Percentiles rank a stretch among this genome's conserved stretches.
phyloP scores from a whole-genome alignment of 2,113 vertebrate genomes.

The Xiphophorus hellerii region DNA sequence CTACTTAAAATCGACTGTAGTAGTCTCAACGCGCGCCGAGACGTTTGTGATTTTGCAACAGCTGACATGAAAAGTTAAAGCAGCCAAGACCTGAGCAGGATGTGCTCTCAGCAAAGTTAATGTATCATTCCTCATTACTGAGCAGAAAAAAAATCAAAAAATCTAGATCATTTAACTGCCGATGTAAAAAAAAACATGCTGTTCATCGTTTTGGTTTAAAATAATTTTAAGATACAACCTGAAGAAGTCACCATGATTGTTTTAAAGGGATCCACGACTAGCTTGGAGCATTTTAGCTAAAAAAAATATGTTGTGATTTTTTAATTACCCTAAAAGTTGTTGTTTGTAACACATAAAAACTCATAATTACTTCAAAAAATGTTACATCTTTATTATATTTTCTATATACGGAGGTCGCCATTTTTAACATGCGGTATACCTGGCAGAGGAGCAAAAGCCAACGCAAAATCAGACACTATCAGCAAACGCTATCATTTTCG shows the following conservation, averaged over 20 bases:
- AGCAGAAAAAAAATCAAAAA: not conserved
- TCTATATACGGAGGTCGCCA: too few relatives aligned
- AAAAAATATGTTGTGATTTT: too few relatives aligned
- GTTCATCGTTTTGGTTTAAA: not conserved
- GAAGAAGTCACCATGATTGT: conserved; percentile 30
- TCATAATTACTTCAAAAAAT: too few relatives aligned
- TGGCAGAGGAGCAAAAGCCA: too few relatives aligned
- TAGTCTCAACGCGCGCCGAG: conserved; percentile 12
- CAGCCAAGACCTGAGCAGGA: conserved; percentile 37
- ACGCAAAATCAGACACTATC: too few relatives aligned
- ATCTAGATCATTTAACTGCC: conserved; percentile 18
- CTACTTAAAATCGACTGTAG: conserved; percentile 1
- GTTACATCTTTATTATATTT: too few relatives aligned
- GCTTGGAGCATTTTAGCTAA: too few relatives aligned
- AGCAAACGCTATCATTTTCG: too few relatives aligned
- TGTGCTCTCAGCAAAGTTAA: conserved; percentile 2
- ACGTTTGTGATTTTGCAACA: conserved; percentile 1
- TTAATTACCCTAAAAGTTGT: too few relatives aligned
- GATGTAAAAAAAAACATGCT: not conserved
- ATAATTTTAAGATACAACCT: conserved; percentile 2
- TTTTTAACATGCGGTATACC: too few relatives aligned
- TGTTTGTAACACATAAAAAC: too few relatives aligned
- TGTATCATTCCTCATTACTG: conserved; percentile 10
- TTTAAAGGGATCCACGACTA: conserved; percentile 3
- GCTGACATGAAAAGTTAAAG: not conserved